Conservation (phyloP, 1,140 invertebrate species). For the Procambarus virginalis region DNA sequence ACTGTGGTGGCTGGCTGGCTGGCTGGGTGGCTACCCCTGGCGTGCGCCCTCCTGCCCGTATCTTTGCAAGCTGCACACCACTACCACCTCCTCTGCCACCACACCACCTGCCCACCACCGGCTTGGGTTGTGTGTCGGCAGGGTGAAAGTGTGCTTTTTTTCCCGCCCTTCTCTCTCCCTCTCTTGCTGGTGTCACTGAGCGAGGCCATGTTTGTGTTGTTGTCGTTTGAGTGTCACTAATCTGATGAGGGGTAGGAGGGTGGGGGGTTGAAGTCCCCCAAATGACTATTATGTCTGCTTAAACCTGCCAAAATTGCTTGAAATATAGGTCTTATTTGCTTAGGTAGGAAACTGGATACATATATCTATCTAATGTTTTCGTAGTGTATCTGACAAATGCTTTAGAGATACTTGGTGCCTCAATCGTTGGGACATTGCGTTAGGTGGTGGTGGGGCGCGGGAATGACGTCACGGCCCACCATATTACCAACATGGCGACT, state of each 20-base stretch:
- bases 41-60: neutral
- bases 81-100: neutral
- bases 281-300: neutral
- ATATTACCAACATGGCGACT: conserved; percentile 24
- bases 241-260: neutral
- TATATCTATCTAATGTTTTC: neutral
- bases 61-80: neutral
- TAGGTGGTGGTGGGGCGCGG: neutral
- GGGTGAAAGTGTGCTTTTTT: neutral
- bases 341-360: neutral
- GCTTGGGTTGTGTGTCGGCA: neutral
- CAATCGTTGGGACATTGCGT: neutral
- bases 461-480: conserved; percentile 26
- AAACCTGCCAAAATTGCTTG: neutral
- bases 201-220: neutral
- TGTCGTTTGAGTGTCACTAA: neutral
- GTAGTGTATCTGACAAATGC: neutral
- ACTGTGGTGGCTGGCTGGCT: neutral
- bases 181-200: neutral
- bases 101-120: neutral
- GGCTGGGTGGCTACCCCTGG: neutral
- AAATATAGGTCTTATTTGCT: neutral
- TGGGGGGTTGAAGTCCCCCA: neutral
- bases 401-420: neutral
- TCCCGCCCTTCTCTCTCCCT: too few relatives aligned